Evolutionary conservation across 92 coral and sea anemone species (phyloP), one percentile per base, ranked within the genome.

Genomic region (Actinostola sp.): DNA sequence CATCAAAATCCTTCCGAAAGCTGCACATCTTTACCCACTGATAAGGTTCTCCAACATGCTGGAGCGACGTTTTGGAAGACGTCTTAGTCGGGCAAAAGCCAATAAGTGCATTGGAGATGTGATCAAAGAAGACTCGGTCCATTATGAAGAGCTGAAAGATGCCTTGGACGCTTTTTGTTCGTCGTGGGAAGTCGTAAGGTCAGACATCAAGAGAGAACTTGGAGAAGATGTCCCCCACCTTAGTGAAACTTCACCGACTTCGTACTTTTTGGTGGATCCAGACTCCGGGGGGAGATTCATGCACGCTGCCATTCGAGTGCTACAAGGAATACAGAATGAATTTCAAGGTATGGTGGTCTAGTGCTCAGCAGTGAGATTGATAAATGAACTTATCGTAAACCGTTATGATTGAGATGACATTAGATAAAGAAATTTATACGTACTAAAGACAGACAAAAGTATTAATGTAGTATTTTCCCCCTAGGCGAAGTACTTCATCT

Each of bases 21-120:
- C 77, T 15, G 55, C 75, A 1, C 75, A 82, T 32, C 81, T 87
- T 23, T 63, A 72, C 64, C 81, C 82, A 35, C 61, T 87, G 30
- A 41, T 87, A 39, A 82, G 78, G 62, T 87, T 86, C 82, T 27
- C 79, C 56, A 76, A 83, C 30, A 58, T 87, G 68, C 71, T 87
- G 21, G 70, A 84, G 26, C 59, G 46, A 17, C 54, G 62, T 13
- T 62, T 77, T 45, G 67, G 88, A 2, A 82, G 84, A 56, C 88
- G 92, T 30, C 61, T 87, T 30, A 82, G 92, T 41, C 77, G 92
- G 24, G 73, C 72, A n/a, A 60, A 67, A n/a, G 80, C 92, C 35
- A 66, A 73, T 19, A 87, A 66, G 61, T 60, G 62, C 54, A 82
- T 87, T 29, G 79, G 67, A 34, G 92, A 87, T 46, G 66, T 87